Evolutionary conservation across 2,888 invertebrate species (phyloP), one percentile per base, ranked within the genome.

Genomic region (Psylliodes chrysocephalus): DNA sequence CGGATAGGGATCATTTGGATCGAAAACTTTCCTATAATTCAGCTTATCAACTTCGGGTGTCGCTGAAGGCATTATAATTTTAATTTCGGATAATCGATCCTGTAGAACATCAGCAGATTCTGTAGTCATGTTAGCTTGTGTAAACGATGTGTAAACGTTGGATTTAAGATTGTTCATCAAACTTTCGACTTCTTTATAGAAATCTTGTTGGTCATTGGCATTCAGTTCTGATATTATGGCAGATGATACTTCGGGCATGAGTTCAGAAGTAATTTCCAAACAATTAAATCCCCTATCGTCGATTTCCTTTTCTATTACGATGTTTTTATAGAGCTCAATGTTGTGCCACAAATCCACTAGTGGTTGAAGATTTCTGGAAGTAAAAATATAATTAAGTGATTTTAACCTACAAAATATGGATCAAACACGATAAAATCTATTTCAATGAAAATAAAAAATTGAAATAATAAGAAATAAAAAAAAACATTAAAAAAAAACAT

Each of bases 261-360:
- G 52, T 46, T 64, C 44, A 17, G 52, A 22, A 25, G 38, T 49
- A 10, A 52, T 22, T n/a, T 56, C 44, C 44, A 61, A 25, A 52
- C 64, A 64, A 12, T 44, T 18, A 8, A 38, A 38, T 18, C 18
- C 28, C 15, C 38, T 60, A 4, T 49, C 28, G 2, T 7, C 28
- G 7, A 10, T 15, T 17, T 55, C 22, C 25, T 28, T 51, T 28
- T 44, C 53, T 18, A 60, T 18, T 17, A 56, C 38, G 6, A 18
- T 44, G 14, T 53, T 52, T 22, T 33, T 65, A 44, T 53, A 65
- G 7, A 25, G 30, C 18, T 61, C 61, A 8, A 57, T 46, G 38
- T 40, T 61, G 42, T 56, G 53, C 65, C 65, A 65, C 19, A 65
- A 25, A 18, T 61, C 33, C n/a, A 64, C 8, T n/a, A 61, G 35